Percentiles rank a stretch among this genome's conserved stretches.
Conservation (phyloP, 2,113 vertebrate genomes). For the Rattus rattus region DNA sequence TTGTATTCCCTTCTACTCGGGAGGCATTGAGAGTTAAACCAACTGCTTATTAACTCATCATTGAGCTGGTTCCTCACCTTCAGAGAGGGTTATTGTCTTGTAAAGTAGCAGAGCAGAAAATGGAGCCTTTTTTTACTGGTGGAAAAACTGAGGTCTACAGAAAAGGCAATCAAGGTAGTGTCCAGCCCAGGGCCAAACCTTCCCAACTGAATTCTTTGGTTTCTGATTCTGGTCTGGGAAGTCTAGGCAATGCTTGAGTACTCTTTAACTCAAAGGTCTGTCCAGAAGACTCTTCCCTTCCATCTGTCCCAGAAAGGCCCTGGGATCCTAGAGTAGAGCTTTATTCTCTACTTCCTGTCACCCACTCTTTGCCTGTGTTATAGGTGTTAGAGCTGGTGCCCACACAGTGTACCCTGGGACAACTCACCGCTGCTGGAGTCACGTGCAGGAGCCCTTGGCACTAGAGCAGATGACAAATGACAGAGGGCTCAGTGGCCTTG, state of each 20-base stretch:
- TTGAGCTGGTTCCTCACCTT: not conserved
- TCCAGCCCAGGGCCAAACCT: not conserved
- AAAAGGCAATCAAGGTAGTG: not conserved
- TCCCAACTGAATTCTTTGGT: not conserved
- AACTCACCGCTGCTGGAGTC: not conserved
- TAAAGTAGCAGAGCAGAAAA: not conserved
- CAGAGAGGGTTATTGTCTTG: not conserved
- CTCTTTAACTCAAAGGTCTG: conserved; percentile 14
- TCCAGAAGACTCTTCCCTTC: not conserved
- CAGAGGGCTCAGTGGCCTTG: not conserved
- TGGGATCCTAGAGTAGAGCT: not conserved
- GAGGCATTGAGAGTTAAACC: not conserved
- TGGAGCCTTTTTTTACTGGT: conserved; percentile 36
- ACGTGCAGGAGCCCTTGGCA: not conserved
- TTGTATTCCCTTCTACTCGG: not conserved
- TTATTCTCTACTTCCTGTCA: not conserved
- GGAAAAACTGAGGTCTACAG: conserved; percentile 29
- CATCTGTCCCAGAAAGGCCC: not conserved
- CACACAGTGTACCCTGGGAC: not conserved
- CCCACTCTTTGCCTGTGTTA: not conserved
- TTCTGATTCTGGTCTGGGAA: conserved; percentile 7
- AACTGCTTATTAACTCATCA: not conserved
- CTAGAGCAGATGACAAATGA: not conserved
- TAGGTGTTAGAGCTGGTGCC: not conserved
- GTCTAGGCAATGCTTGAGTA: not conserved